Evolutionary conservation across 1,140 invertebrate genomes (phyloP), one percentile per base, ranked within the genome.

Genomic region (Hylaeus anthracinus): DNA sequence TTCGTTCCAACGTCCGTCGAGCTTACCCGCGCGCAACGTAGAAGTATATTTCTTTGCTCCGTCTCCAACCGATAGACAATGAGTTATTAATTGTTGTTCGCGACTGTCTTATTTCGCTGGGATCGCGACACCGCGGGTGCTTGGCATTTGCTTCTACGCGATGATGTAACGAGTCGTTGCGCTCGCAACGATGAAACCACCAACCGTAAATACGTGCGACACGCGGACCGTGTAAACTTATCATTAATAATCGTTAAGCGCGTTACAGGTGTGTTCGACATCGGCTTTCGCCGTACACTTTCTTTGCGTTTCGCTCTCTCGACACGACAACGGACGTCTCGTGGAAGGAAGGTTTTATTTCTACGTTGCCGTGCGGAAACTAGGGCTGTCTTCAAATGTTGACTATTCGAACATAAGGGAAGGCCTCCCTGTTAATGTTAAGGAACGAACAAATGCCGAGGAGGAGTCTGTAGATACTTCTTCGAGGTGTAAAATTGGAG

Each of bases 181-280:
- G 63, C 65, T 76, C 73, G 75, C 51, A 9, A 64, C 79, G 80
- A 81, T 67, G 48, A 61, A 79, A 74, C 12, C 12, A 10, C 45
- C 48, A n/a, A 53, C 9, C 10, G 37, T 67, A 71, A 79, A 80
- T 15, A 45, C 51, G 41, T 39, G 10, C 55, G 81, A 80, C 82
- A 79, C 79, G 63, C 72, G 55, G 56, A 67, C 67, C 86, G 78
- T 86, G 79, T 87, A 86, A 89, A 90, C 79, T 88, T 86, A 88
- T 86, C 74, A 74, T 84, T 81, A 86, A 87, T 81, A 80, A 89
- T 69, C 72, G 65, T 84, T 72, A 81, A 86, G 75, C 61, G 26
- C 73, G 58, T 70, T 37, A 51, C 65, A 45, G 43, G 63, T 51
- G 72, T 74, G 41, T 66, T 66, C 43, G 55, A 70, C 75, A 65